Evolutionary conservation across 2,888 invertebrate species (phyloP).

Genomic region (Drosophila crucigera): DNA sequence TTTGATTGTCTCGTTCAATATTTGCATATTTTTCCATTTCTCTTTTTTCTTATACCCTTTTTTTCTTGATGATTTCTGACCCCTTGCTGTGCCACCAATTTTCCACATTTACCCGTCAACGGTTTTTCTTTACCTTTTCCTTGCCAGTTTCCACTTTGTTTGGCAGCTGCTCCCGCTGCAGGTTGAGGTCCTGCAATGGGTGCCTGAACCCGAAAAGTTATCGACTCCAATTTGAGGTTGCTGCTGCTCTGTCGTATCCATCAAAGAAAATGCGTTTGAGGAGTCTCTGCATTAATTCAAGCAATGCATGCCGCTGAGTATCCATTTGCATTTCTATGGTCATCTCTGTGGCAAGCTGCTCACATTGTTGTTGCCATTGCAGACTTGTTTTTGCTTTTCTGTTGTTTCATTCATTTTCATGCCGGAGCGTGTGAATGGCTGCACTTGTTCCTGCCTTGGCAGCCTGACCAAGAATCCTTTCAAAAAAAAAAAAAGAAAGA

Average conservation of each 20-base stretch:
- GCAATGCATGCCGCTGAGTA: slow-evolving; percentile 45
- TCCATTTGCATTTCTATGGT: slow-evolving; percentile 71
- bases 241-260: slow-evolving; percentile 3
- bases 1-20: slow-evolving; percentile 79
- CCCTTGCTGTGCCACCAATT: slow-evolving; percentile 33
- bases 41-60: slow-evolving; percentile 6
- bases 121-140: slow-evolving; percentile 48
- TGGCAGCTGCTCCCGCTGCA: slow-evolving; percentile 20
- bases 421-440: slow-evolving; percentile 58
- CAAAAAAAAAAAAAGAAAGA: slow-evolving; percentile 1
- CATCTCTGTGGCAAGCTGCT: slow-evolving; percentile 21
- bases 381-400: slow-evolving; percentile 21
- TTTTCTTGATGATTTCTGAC: slow-evolving; percentile 6
- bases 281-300: slow-evolving; percentile 39
- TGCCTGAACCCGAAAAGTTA: slow-evolving; percentile 36
- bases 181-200: slow-evolving; percentile 21
- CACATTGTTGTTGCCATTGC: slow-evolving; percentile 33
- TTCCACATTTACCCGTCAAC: slow-evolving; percentile 28
- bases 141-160: slow-evolving; percentile 53
- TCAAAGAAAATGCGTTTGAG: slow-evolving; percentile 25
- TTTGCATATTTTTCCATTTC: slow-evolving; percentile 70
- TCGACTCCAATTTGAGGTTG: slow-evolving; percentile 41
- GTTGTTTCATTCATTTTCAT: slow-evolving; percentile 47
- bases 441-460: slow-evolving; percentile 47
- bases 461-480: slow-evolving; percentile 22